Base-by-base conservation (phyloP, 2,113 vertebrate genomes). In the Oenanthe melanoleuca region DNA sequence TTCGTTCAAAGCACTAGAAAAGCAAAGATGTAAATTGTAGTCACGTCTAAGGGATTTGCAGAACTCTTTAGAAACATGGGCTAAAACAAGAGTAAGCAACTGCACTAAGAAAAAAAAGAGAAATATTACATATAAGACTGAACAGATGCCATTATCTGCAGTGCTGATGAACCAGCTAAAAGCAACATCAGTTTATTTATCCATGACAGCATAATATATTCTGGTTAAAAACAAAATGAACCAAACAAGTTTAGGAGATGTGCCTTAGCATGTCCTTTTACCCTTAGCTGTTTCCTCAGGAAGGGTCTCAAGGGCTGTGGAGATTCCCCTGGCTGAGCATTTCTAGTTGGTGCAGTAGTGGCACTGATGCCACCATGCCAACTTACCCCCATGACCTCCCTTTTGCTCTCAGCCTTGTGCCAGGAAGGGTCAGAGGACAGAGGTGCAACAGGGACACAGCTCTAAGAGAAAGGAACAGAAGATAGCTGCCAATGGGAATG, bases 1-100 rank as follows among this genome's bases (percentile, higher is more conserved):
- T 95, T 95, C 60, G 81, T 55, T 93, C 59, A 59, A 61, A 92
- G 53, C 57, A 92, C 26, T 74, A 84, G 80, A 95, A 97, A 96
- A 83, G 81, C 70, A 94, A 95, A 95, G 50, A 80, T 79, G 81
- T 74, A 92, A 91, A 92, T 55, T 85, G 47, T 15, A 95, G 59
- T 69, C 80, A 55, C 34, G n/a, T 81, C 70, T 64, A 93, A 95
- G 63, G 74, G 50, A 92, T 93, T 55, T 95, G 61, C 93, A 88
- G 86, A 96, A 93, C 70, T 73, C 49, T 85, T 61, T 80, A 67
- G 71, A 93, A 89, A 97, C 56, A 56, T 9, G 34, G 29, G 16
- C 24, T 81, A 57, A 81, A 40, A 10, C 24, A 38, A 42, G 70
- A 89, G 64, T 87, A 90, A 95, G 66, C 64, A 96, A 86, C 59